Base-by-base conservation (phyloP, 2,797 vertebrate species). In the Heliangelus exortis region DNA sequence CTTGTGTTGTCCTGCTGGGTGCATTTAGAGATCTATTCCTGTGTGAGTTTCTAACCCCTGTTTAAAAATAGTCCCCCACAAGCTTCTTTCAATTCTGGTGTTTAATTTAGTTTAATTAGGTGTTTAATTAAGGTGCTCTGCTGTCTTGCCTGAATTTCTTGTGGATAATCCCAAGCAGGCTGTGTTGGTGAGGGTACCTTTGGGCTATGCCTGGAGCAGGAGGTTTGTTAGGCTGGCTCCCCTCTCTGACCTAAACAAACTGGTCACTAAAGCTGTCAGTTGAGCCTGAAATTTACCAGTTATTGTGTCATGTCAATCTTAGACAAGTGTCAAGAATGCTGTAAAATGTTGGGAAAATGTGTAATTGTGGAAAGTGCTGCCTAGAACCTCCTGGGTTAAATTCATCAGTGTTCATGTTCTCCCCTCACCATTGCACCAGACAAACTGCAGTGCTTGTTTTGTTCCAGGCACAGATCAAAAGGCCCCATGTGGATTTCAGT, bases 391-490 rank as follows among this genome's bases (percentile, higher is more conserved):
- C 51, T 71, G 33, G 33, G 23, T 39, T 28, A 71, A 66, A 65
- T n/a, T 8, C 22, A 25, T 10, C 11, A 9, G 18, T 13, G 0
- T 21, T 53, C 58, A 16, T 71, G 25, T 66, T 59, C 53, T 28
- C 48, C 71, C 26, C 22, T 48, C 65, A 8, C 71, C 58, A 12
- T 53, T 53, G 16, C 16, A 15, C 5, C 31, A 43, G 51, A 48
- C 59, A 54, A 73, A 88, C 51, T 33, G 33, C 65, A 59, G 65
- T 63, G 1, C 0, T 41, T 73, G 74, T 93, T 96, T 68, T 95
- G 72, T 93, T 93, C 65, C 87, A 90, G 91, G 81, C 83, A 77
- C 84, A 90, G 67, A 59, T 51, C 50, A 80, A 69, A 81, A 77
- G 65, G 65, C n/a, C 79, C 58, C 87, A 79, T 3, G 0, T 75